Evolutionary conservation across 2,888 invertebrate genomes (phyloP), one percentile per base, ranked within the genome.

Genomic region (Lasioglossum oenotherae): DNA sequence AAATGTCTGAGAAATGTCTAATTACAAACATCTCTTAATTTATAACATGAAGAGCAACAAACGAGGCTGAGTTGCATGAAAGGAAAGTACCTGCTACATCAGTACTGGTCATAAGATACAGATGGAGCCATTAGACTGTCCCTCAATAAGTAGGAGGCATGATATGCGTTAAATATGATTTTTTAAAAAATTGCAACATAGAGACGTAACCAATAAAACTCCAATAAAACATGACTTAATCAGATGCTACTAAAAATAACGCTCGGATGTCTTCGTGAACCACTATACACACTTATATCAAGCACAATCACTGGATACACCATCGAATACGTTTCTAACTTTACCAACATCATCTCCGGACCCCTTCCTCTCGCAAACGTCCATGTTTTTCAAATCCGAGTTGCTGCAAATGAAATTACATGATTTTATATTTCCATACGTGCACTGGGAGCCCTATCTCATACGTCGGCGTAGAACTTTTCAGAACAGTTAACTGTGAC

Each of bases 401-500:
- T 31, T 4, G 27, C 60, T 31, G 60, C 27, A 64, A 64, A 64
- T 16, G 38, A 27, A 76, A 12, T 23, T 41, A 19, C n/a, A 46
- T 27, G 67, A 35, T 38, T 67, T 44, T n/a, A 74, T 57, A 67
- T 27, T 76, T 84, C 38, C 84, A 14, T 31, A n/a, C n/a, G 16
- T 64, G 31, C 31, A 46, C 38, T 67, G 74, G n/a, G 3, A 82
- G 71, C 53, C 35, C 67, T 69, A 49, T 84, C 74, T 41, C 79
- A 69, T 46, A 41, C 44, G 60, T 38, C 73, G 41, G 71, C 76
- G 67, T 64, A 23, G 79, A 71, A 87, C 78, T 87, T 85, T 88
- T 82, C 80, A 64, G 72, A 75, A 74, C 38, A 74, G 74, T 80
- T 64, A 74, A 80, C 77, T 46, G 84, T 78, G 87, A 79, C 73